Conservation (phyloP, 2,888 invertebrate genomes). For the Drosophila pegasa region DNA sequence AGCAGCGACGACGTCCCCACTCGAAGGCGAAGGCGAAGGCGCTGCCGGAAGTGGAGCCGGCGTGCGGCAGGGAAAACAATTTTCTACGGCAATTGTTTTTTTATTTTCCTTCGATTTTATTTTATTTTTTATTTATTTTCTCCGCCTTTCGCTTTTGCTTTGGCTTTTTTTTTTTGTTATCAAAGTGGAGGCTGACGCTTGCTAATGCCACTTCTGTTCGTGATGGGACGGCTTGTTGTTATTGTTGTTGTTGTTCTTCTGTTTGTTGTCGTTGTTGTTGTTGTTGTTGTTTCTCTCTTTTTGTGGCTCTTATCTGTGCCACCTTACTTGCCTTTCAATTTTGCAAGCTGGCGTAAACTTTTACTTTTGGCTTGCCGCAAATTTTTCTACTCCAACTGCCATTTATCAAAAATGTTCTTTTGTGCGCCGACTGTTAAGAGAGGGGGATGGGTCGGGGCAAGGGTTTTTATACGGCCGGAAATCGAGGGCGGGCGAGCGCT, state of each 20-base stretch:
- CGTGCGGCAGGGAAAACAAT: constrained; percentile 48
- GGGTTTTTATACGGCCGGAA: constrained; percentile 43
- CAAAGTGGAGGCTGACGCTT: constrained; percentile 64
- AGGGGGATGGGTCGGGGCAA: not conserved
- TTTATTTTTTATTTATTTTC: constrained; percentile 8
- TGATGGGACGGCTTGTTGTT: constrained; percentile 57
- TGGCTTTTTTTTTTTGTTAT: constrained; percentile 30
- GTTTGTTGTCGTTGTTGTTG: constrained; percentile 30
- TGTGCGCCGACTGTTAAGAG: constrained; percentile 3
- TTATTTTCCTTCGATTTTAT: constrained; percentile 18
- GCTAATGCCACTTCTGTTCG: constrained; percentile 51
- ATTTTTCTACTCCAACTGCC: constrained; percentile 53
- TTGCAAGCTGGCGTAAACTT: constrained; percentile 46
- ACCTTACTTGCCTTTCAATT: constrained; percentile 50
- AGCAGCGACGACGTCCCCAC: constrained; percentile 4
- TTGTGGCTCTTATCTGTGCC: constrained; percentile 51
- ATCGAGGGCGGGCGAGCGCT: constrained; percentile 29
- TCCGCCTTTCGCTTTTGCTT: constrained; percentile 12
- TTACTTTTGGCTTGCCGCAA: constrained; percentile 65
- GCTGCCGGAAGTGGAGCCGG: constrained; percentile 6
- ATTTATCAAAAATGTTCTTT: constrained; percentile 57
- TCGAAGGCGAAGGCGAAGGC: not conserved
- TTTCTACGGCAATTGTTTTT: constrained; percentile 63
- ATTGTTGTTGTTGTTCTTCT: constrained; percentile 30
- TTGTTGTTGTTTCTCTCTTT: not conserved